Base-by-base conservation (phyloP, 2,888 invertebrate species). In the Daptonema setosum region DNA sequence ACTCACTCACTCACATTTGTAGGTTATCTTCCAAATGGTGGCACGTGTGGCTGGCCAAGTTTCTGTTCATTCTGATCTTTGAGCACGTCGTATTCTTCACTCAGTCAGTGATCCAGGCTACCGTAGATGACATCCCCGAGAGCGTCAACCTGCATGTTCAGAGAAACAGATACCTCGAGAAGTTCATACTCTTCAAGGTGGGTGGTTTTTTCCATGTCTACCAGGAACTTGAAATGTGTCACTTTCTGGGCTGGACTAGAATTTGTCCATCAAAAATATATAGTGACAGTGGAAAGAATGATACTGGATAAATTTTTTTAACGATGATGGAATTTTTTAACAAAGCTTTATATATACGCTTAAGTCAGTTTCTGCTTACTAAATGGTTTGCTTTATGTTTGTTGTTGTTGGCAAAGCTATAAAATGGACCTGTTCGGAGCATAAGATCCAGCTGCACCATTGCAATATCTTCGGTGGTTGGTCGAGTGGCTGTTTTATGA, bases 11-110 rank as follows among this genome's bases (percentile, higher is more conserved):
- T n/a, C n/a, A n/a, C n/a, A n/a, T n/a, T n/a, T n/a, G n/a, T n/a
- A n/a, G n/a, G n/a, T n/a, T n/a, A n/a, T n/a, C n/a, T n/a, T n/a
- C n/a, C n/a, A n/a, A n/a, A n/a, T 57, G 57, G 57, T 57, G 54
- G 54, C 41, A 22, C 25, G 55, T 58, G 3, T 41, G 51, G 47
- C n/a, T 54, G 14, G 45, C 45, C 1, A 48, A 52, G 11, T 17
- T 58, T 2, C 47, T n/a, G n/a, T 58, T 58, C 55, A 28, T 58
- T 17, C 55, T 56, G 14, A 14, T 55, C 30, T 58, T 58, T 26
- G 55, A 58, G 48, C 52, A 55, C 26, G 5, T 58, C 43, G 52
- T 58, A 28, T 52, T 55, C 28, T 17, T 51, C 52, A 35, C 24
- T 5, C 55, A 56, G 28, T 14, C 47, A 2, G 3, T 55, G 2